Evolutionary conservation across 2,888 invertebrate species (phyloP).

Genomic region (Celastrina argiolus): DNA sequence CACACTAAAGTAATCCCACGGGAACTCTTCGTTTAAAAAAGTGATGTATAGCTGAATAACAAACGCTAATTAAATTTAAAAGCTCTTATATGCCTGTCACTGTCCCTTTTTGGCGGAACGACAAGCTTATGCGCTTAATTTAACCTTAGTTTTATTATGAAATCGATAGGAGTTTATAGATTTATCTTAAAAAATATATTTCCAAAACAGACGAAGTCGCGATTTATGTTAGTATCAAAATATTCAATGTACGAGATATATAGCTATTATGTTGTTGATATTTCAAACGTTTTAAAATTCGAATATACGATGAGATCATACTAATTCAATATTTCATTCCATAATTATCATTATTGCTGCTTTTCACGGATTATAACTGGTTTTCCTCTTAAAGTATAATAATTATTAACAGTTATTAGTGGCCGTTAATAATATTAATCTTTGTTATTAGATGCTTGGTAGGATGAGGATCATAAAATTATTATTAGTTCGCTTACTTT

Average conservation of each 20-base stretch:
- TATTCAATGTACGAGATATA: background rate
- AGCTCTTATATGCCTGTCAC: too few species aligned
- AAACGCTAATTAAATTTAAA: too few species aligned
- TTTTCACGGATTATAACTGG: background rate
- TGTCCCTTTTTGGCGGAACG: too few species aligned
- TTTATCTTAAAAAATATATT: too few species aligned
- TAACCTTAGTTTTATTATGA: too few species aligned
- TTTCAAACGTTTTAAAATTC: background rate
- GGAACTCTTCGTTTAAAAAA: too few species aligned
- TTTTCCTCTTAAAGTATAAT: background rate
- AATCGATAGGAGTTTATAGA: too few species aligned
- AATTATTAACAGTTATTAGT: background rate
- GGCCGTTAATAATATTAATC: background rate
- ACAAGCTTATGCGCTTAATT: too few species aligned
- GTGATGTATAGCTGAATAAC: too few species aligned
- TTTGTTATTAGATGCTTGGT: background rate
- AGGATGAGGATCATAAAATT: too few species aligned
- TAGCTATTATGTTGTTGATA: background rate
- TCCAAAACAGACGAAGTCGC: background rate
- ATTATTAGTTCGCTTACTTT: too few species aligned
- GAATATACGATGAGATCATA: conserved; percentile 3
- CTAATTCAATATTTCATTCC: conserved; percentile 2
- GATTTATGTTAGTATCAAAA: background rate
- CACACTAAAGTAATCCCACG: too few species aligned
- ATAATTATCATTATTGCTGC: background rate